phyloP scores from a whole-genome alignment of 2,888 invertebrate species.

The Gnatocerus cornutus region DNA sequence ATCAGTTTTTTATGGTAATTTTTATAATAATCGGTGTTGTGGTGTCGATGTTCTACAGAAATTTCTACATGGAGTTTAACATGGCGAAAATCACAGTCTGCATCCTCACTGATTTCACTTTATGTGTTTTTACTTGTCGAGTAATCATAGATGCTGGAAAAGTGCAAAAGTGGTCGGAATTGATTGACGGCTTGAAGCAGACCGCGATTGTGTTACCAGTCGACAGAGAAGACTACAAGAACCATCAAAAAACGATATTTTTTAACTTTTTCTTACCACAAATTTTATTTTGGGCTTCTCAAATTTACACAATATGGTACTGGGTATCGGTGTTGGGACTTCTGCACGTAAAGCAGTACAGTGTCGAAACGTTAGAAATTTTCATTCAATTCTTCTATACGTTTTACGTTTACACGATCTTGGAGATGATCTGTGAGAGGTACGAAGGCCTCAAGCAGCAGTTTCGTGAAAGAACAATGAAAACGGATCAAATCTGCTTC shows the following conservation, averaged over 20 bases:
- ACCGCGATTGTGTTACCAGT: not conserved
- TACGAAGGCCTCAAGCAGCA: not conserved
- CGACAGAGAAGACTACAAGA: no score
- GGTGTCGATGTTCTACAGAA: not conserved
- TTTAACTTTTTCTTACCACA: not conserved
- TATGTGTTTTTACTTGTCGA: not conserved
- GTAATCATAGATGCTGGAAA: not conserved
- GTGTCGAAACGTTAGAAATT: not conserved
- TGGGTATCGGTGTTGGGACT: not conserved
- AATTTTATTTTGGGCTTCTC: not conserved
- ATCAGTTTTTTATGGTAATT: no score
- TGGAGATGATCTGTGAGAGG: not conserved
- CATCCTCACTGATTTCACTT: not conserved
- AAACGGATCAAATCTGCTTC: not conserved
- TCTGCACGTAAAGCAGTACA: not conserved
- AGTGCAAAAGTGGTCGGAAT: not conserved
- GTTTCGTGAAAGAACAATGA: not conserved
- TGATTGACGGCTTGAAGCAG: not conserved
- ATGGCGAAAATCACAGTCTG: not conserved
- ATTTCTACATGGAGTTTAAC: not conserved
- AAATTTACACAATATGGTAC: not conserved
- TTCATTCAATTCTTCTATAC: conserved; percentile 1
- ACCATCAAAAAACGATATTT: no score
- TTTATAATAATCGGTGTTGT: not conserved
- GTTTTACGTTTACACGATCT: not conserved